These are phyloP conservation scores for Neomonachus schauinslandi DNA, from an alignment of 2,113 vertebrate genomes.

Conservation along the genomic window DNA sequence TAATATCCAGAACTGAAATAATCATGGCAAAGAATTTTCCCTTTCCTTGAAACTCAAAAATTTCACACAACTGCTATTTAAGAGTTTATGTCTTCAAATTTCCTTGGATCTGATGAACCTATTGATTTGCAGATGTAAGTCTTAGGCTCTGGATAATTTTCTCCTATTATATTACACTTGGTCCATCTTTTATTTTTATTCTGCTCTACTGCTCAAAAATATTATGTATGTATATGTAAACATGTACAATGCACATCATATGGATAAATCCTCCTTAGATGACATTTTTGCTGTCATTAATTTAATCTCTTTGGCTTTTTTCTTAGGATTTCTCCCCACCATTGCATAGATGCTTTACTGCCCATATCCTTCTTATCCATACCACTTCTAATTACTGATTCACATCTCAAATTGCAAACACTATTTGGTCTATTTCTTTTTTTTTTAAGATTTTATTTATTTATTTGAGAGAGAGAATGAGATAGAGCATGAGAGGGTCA, in stretches of 20 bases:
- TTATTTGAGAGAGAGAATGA: too few species aligned
- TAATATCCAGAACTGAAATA: background rate
- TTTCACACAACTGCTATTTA: background rate
- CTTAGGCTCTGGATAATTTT: background rate
- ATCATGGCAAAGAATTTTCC: background rate
- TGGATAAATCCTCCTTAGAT: background rate
- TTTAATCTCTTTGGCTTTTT: background rate
- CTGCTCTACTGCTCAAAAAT: background rate
- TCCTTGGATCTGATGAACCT: background rate
- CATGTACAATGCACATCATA: background rate
- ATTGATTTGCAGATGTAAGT: background rate
- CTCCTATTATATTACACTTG: background rate
- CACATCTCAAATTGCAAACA: background rate
- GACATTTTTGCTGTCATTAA: background rate
- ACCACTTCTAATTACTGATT: background rate
- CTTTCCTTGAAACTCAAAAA: background rate
- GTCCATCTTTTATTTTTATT: background rate
- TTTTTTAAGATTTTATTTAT: too few species aligned
- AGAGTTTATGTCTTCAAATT: background rate
- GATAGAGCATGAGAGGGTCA: too few species aligned
- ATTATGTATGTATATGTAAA: background rate
- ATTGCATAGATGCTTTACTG: background rate
- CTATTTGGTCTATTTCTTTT: background rate
- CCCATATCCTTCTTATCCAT: background rate
- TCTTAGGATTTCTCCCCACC: background rate